Percentiles rank a stretch among this genome's conserved stretches.
phyloP scores from a whole-genome alignment of 1,140 invertebrate genomes.

The Pseudomyrmex flavicornis region DNA sequence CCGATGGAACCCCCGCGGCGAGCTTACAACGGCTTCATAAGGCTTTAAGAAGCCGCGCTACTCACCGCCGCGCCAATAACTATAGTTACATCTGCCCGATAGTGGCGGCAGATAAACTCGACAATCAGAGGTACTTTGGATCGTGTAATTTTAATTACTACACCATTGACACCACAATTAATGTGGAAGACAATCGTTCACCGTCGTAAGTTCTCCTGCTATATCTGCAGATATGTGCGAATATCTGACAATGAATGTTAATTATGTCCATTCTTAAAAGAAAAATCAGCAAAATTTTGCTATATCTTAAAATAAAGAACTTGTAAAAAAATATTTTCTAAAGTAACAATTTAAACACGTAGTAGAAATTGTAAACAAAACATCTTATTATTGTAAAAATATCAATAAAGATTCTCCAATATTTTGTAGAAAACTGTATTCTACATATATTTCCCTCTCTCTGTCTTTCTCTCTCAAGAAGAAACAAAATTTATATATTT shows the following conservation, averaged over 20 bases:
- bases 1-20: slow-evolving; percentile 80
- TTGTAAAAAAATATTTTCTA: too few species aligned
- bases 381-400: too few species aligned
- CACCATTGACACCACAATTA: slow-evolving; percentile 40
- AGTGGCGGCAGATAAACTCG: slow-evolving; percentile 3
- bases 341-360: background rate
- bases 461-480: background rate
- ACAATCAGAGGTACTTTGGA: slow-evolving; percentile 29
- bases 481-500: background rate
- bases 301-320: background rate
- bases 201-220: background rate
- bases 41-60: slow-evolving; percentile 45
- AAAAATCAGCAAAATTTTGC: background rate
- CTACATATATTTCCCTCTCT: too few species aligned
- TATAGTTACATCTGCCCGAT: slow-evolving; percentile 50
- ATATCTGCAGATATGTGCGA: background rate
- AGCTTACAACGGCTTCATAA: slow-evolving; percentile 83
- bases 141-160: slow-evolving; percentile 57
- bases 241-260: background rate
- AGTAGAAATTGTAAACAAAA: too few species aligned
- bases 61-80: slow-evolving; percentile 30
- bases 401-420: background rate
- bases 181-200: slow-evolving; percentile 9
- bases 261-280: background rate
- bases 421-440: too few species aligned